A percentile compares a stretch with the other conserved stretches of the same genome.
Evolutionary conservation across 2,888 invertebrate genomes (phyloP).

Genomic region (Rugalucina vietnamica): DNA sequence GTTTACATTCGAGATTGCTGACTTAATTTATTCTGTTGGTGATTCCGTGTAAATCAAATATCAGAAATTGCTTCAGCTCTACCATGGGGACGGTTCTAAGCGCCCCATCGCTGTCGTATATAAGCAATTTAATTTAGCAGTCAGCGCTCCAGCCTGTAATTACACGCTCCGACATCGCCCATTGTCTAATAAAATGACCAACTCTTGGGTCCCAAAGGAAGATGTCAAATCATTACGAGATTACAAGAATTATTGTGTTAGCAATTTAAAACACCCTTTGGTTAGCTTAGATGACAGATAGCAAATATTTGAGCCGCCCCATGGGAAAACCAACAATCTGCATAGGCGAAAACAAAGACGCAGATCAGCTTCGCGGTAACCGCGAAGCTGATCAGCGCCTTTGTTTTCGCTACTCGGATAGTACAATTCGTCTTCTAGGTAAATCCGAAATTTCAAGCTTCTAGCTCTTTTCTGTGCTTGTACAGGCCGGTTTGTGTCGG

Average conservation of each 20-base stretch:
- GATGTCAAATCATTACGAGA: slow-evolving; percentile 60
- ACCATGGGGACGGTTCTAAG: slow-evolving; percentile 53
- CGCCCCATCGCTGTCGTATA: slow-evolving; percentile 48
- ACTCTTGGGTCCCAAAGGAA: slow-evolving; percentile 57
- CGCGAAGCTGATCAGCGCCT: too few relatives aligned
- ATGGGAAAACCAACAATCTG: too few relatives aligned
- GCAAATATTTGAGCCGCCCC: too few relatives aligned
- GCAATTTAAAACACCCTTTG: slow-evolving; percentile 53
- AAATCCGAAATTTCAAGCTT: too few relatives aligned
- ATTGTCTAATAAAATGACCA: slow-evolving; percentile 63
- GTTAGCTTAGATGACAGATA: slow-evolving; percentile 38
- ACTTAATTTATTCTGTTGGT: background rate
- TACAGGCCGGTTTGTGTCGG: too few relatives aligned
- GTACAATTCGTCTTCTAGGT: too few relatives aligned
- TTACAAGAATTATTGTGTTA: slow-evolving; percentile 60
- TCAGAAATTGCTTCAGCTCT: slow-evolving; percentile 53
- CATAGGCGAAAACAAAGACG: too few relatives aligned
- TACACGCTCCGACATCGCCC: slow-evolving; percentile 38
- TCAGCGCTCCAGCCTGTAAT: slow-evolving; percentile 46
- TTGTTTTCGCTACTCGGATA: too few relatives aligned
- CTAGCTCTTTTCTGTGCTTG: too few relatives aligned
- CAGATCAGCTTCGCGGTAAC: too few relatives aligned
- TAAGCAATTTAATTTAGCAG: slow-evolving; percentile 65
- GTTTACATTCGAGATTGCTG: background rate
- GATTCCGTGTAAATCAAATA: slow-evolving; percentile 61